These are phyloP conservation scores for Eunapius fragilis DNA, from an alignment of 37 sponge, comb jelly and placozoan genomes.

Conservation along the genomic window DNA sequence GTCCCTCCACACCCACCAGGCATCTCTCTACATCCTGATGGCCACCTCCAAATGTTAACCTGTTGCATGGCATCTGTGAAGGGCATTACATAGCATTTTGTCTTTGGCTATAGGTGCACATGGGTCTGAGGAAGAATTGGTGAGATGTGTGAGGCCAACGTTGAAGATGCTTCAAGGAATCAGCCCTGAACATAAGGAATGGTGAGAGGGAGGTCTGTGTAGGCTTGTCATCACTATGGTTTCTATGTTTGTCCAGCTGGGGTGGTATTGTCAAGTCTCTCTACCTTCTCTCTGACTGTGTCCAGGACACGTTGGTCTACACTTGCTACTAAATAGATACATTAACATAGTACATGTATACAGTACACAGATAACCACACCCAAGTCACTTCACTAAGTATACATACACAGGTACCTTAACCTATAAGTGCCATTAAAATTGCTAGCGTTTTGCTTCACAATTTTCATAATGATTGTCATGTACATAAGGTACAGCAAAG, in stretches of 20 bases:
- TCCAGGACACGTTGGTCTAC: background rate
- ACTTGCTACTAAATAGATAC: no score
- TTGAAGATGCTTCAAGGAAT: constrained; percentile 10
- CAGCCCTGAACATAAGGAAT: background rate
- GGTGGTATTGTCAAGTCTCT: background rate
- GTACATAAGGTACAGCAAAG: no score
- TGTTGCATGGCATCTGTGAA: background rate
- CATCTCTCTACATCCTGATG: constrained; percentile 21
- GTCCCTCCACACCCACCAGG: constrained; percentile 11
- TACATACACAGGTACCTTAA: no score
- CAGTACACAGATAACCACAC: no score
- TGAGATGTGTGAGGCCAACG: constrained; percentile 9
- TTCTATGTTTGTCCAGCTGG: background rate
- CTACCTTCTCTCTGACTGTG: background rate
- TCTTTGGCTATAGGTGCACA: background rate
- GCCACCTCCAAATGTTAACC: background rate
- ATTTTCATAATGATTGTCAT: no score
- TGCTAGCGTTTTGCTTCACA: no score
- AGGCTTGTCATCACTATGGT: background rate
- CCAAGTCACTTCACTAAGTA: no score
- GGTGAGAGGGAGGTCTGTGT: background rate
- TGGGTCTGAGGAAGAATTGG: constrained; percentile 17
- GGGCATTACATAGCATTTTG: background rate
- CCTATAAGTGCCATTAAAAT: no score
- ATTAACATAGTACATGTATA: no score